Evolutionary conservation across 1,140 invertebrate species (phyloP), one percentile per base, ranked within the genome.

Genomic region (Ooceraea biroi): DNA sequence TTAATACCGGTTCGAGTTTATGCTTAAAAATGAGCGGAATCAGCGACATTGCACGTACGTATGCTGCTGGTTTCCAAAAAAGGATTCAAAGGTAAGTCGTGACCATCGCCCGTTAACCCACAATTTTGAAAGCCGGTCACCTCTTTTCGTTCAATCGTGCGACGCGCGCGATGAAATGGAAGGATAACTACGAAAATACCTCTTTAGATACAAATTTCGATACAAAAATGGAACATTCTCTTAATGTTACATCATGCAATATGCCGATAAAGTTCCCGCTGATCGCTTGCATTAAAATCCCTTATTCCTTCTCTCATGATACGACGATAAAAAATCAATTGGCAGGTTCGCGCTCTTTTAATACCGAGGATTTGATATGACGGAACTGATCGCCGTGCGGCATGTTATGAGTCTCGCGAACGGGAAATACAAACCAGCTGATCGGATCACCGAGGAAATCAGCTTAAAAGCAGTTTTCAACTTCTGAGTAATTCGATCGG

Each of bases 51-150:
- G 55, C 48, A 77, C 30, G 27, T 77, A 41, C 72, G 55, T 36
- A 55, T 60, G 17, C 52, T n/a, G 44, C 50, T 14, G 66, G 65
- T 87, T 87, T 88, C 87, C 87, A 85, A 88, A 88, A 88, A 88
- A 87, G 87, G 87, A 65, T 50, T 73, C 41, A 87, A 87, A 87
- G 71, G 36, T 61, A 55, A 55, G 25, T 25, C n/a, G 36, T 7
- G 41, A 66, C 48, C 30, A 52, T 58, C 74, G 19, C 36, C 74
- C 65, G 85, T 87, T 87, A 87, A 88, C 82, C 86, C 73, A 74
- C 82, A 87, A 88, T 74, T 87, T 80, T 69, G 58, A 88, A 88
- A 88, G 73, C 85, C 86, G 86, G 85, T 87, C 86, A 80, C 61
- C 74, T 69, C 85, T 88, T 87, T 86, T 83, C 66, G 77, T 25